A percentile compares a stretch with the other conserved stretches of the same genome.
Conservation (phyloP, 2,888 invertebrate species). For the Cordylochernes scorpioides region DNA sequence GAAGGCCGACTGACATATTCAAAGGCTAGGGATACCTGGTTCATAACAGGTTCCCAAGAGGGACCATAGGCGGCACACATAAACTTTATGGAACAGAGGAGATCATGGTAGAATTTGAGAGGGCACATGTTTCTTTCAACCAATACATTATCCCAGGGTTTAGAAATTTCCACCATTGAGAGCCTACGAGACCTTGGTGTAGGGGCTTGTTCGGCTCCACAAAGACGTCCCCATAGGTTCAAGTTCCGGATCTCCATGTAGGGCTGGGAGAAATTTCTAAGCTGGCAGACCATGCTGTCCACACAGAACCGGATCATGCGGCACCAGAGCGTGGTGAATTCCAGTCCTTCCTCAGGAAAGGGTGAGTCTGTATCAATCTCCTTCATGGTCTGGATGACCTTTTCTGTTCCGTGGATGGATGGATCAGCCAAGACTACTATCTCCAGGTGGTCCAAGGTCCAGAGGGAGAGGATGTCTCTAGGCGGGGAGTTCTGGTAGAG, state of each 20-base stretch:
- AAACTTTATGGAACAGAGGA: conserved; percentile 43
- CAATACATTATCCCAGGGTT: conserved; percentile 52
- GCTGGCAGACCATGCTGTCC: conserved; percentile 54
- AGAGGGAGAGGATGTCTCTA: conserved; percentile 52
- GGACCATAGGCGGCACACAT: conserved; percentile 51
- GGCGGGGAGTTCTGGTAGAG: conserved; percentile 34
- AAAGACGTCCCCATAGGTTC: conserved; percentile 61
- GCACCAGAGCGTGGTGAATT: conserved; percentile 78
- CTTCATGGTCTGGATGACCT: conserved; percentile 40
- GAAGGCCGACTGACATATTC: conserved; percentile 37
- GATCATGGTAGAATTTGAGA: conserved; percentile 87
- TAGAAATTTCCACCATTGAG: conserved; percentile 51
- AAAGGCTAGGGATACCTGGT: conserved; percentile 39
- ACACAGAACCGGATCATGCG: conserved; percentile 54
- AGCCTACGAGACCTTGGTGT: conserved; percentile 42
- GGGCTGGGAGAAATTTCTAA: conserved; percentile 85
- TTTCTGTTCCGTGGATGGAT: conserved; percentile 49
- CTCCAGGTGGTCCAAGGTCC: conserved; percentile 47
- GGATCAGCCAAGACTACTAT: conserved; percentile 58
- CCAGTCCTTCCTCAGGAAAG: conserved; percentile 36
- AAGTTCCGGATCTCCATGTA: conserved; percentile 55
- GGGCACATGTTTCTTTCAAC: conserved; percentile 70
- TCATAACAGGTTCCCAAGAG: conserved; percentile 93
- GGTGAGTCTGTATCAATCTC: conserved; percentile 47
- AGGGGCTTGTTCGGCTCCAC: conserved; percentile 69